These are phyloP conservation scores for Oreochromis tanganicae DNA, from an alignment of 2,113 vertebrate species.

Conservation along the genomic window DNA sequence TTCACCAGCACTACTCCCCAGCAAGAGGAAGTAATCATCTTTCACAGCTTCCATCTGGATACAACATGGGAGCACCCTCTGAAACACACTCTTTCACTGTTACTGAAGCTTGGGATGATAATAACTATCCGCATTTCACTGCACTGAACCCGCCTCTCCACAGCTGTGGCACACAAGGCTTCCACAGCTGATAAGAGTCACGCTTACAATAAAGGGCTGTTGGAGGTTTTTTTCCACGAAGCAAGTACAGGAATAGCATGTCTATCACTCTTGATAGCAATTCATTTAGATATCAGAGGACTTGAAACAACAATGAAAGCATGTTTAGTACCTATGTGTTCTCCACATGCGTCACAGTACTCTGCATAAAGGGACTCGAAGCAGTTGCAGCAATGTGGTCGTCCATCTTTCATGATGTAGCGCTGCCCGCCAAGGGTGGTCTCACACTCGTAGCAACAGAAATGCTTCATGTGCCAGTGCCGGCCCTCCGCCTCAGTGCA, in stretches of 20 bases:
- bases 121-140: conserved; percentile 53
- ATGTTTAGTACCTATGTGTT: conserved; percentile 86
- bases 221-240: background rate
- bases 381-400: conserved; percentile 97
- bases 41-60: conserved; percentile 55
- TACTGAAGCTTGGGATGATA: conserved; percentile 40
- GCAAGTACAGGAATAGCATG: background rate
- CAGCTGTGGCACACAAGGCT: conserved; percentile 46
- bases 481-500: conserved; percentile 97
- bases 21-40: conserved; percentile 52
- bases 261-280: background rate
- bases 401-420: conserved; percentile 98
- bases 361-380: conserved; percentile 94
- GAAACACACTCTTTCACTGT: conserved; percentile 22
- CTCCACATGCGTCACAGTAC: conserved; percentile 94
- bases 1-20: conserved; percentile 7
- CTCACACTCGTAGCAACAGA: conserved; percentile 96
- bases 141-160: conserved; percentile 39
- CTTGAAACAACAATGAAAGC: background rate
- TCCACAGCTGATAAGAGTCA: conserved; percentile 14
- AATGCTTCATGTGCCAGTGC: conserved; percentile 99
- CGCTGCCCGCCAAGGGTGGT: conserved; percentile 91
- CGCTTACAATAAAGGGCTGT: conserved; percentile 24
- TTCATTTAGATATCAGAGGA: background rate
- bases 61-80: conserved; percentile 38